Conservation (phyloP, 1,140 invertebrate species). For the Yoshiicerus persimilis region DNA sequence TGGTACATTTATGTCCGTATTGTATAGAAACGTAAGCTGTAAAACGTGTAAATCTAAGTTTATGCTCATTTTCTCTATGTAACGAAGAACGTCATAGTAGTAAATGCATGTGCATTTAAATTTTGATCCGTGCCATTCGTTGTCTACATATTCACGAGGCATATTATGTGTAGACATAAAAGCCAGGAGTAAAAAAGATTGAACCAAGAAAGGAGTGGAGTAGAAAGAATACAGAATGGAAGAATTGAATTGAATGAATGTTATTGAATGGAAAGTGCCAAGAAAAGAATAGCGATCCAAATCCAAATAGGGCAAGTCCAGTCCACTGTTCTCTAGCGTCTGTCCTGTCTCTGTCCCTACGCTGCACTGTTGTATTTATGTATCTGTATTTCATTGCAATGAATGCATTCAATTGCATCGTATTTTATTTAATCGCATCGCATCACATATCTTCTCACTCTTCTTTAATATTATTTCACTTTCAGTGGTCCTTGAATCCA, state of each 20-base stretch:
- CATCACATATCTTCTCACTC: not conserved
- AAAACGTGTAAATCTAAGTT: not conserved
- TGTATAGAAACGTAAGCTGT: no score
- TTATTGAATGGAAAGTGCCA: constrained; percentile 17
- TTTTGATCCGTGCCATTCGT: not conserved
- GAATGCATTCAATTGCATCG: not conserved
- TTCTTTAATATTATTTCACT: not conserved
- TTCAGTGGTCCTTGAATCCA: not conserved
- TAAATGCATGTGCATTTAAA: not conserved
- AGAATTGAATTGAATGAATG: constrained; percentile 18
- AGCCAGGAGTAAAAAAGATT: not conserved
- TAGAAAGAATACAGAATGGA: not conserved
- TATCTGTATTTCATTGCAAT: not conserved
- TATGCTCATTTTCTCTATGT: not conserved
- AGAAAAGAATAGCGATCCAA: constrained; percentile 10
- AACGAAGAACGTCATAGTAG: no score
- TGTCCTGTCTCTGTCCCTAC: not conserved
- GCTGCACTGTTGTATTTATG: not conserved
- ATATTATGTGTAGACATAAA: not conserved
- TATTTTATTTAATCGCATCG: not conserved
- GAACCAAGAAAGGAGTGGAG: not conserved
- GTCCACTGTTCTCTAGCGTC: not conserved
- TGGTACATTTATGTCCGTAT: no score
- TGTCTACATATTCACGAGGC: not conserved
- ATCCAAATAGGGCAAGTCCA: constrained; percentile 3